Percentiles rank a stretch among this genome's conserved stretches.
phyloP scores from a whole-genome alignment of 2,888 invertebrate species.

The Globia sparganii region DNA sequence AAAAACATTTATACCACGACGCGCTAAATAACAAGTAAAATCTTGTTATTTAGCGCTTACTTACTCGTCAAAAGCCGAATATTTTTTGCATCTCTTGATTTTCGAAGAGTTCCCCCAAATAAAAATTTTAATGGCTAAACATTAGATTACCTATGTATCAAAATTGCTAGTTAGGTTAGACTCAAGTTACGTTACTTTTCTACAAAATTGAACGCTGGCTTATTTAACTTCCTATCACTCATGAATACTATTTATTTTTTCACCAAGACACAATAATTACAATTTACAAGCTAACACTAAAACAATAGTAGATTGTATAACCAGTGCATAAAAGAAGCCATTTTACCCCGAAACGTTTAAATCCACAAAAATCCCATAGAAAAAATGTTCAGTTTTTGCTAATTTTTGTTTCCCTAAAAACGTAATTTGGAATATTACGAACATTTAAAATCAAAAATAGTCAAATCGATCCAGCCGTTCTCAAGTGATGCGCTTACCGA shows the following conservation, averaged over 20 bases:
- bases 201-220: not conserved
- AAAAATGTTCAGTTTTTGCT: not conserved
- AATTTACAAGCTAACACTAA: too few species aligned
- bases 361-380: not conserved
- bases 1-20: not conserved
- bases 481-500: too few species aligned
- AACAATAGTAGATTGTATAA: too few species aligned
- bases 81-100: not conserved
- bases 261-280: too few species aligned
- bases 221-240: not conserved
- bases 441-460: not conserved
- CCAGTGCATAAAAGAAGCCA: too few species aligned
- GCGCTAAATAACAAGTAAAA: too few species aligned
- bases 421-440: not conserved
- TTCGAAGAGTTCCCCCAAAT: not conserved
- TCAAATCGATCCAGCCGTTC: not conserved
- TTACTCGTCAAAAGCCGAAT: too few species aligned
- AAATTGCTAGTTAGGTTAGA: not conserved
- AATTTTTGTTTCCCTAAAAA: not conserved
- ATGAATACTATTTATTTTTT: too few species aligned
- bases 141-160: too few species aligned
- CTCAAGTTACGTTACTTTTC: not conserved
- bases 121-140: too few species aligned
- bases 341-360: too few species aligned
- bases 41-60: too few species aligned